Evolutionary conservation across 2,797 vertebrate genomes (phyloP).

Genomic region (Falco columbarius): DNA sequence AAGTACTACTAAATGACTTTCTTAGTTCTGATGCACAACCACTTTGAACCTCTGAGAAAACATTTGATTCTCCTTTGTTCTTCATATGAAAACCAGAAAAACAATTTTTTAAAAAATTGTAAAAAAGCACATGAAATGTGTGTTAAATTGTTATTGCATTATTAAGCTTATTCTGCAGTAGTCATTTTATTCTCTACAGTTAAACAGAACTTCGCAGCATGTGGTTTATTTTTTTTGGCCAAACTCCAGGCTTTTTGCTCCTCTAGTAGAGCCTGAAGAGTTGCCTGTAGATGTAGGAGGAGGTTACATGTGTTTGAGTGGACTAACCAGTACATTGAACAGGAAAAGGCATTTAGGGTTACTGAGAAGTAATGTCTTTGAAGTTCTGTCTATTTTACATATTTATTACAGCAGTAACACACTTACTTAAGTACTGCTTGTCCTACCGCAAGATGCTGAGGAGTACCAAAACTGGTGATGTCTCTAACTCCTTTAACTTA

Average conservation of each 20-base stretch:
- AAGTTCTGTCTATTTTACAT: background rate
- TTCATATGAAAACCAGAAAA: background rate
- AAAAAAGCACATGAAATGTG: background rate
- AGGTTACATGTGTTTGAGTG: background rate
- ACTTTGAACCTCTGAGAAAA: background rate
- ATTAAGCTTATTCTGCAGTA: conserved; percentile 1
- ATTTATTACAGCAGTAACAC: background rate
- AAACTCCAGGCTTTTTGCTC: background rate
- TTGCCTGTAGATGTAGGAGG: background rate
- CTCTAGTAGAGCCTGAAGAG: background rate
- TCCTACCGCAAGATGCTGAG: background rate
- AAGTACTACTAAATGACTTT: background rate
- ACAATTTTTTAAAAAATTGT: background rate
- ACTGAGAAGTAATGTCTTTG: background rate
- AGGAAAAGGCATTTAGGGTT: background rate
- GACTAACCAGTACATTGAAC: background rate
- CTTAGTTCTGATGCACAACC: background rate
- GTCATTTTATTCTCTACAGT: background rate
- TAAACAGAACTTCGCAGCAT: background rate
- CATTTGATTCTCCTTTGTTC: background rate
- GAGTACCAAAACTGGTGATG: background rate
- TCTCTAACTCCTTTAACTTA: background rate
- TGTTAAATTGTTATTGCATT: background rate
- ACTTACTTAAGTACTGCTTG: background rate
- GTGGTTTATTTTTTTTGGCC: conserved; percentile 1